Base-by-base conservation (phyloP, 2,888 invertebrate genomes). In the Pristionchus fissidentatus region DNA sequence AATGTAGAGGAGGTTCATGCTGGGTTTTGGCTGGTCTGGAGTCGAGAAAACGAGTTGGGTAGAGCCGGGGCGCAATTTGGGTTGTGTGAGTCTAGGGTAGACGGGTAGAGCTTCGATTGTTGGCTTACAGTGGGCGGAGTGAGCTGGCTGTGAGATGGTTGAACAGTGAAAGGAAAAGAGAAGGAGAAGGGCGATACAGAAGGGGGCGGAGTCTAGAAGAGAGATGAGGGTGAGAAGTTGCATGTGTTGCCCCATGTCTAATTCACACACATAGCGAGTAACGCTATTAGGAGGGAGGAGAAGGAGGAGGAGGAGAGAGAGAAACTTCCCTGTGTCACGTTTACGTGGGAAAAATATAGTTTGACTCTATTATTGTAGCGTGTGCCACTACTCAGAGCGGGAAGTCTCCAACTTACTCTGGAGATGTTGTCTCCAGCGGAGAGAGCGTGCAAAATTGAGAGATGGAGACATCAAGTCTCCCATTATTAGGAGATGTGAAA, bases 121-220 rank as follows among this genome's bases (percentile, higher is more conserved):
- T 70, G 70, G n/a, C n/a, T 38, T 41, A 70, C 70, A 43, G 70
- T 70, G 70, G 70, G 41, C n/a, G 70, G 70, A n/a, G n/a, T n/a
- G n/a, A n/a, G 26, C 41, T 41, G 70, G 22, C 1, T 19, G 32
- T 0, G 70, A 43, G 41, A 41, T 41, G 66, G n/a, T n/a, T n/a
- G 66, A 41, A 41, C 15, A 41, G n/a, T 3, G n/a, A n/a, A 41
- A 19, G 41, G 70, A 41, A 41, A 3, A 29, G 15, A 8, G 32
- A 22, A 26, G 46, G 19, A n/a, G 19, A 3, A 46, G 75, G 32
- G 43, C 32, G 49, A 29, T 1, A 8, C 5, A 26, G 49, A 26
- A 46, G 46, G 77, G 55, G 77, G 55, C 35, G 55, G 77, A 77
- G 77, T 77, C 49, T 35, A 52, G 52, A 77, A 13, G 19, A 22